phyloP scores from a whole-genome alignment of 1,140 invertebrate genomes.

The Leptonema lineaticorne region DNA sequence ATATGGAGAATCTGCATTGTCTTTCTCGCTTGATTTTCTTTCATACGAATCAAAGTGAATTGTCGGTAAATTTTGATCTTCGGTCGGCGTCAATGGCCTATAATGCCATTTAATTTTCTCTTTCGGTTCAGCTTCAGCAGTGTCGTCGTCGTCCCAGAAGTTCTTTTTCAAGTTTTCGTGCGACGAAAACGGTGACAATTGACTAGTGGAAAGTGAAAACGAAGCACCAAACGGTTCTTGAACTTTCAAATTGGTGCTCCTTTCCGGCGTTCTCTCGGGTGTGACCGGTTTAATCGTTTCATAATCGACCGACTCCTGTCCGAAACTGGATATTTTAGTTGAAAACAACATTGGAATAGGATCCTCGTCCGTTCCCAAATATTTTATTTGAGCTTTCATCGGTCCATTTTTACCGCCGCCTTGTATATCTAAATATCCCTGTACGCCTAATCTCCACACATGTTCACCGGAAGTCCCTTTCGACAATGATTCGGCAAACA shows the following conservation, averaged over 20 bases:
- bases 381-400: slow-evolving; percentile 49
- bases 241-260: slow-evolving; percentile 46
- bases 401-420: slow-evolving; percentile 50
- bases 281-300: slow-evolving; percentile 22
- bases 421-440: slow-evolving; percentile 52
- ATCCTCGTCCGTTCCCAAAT: slow-evolving; percentile 48
- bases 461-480: slow-evolving; percentile 42
- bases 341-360: slow-evolving; percentile 53
- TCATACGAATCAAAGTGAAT: slow-evolving; percentile 56
- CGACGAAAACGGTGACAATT: slow-evolving; percentile 13
- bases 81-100: slow-evolving; percentile 47
- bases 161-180: slow-evolving; percentile 32
- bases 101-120: slow-evolving; percentile 53
- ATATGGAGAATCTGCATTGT: slow-evolving; percentile 45
- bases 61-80: slow-evolving; percentile 45
- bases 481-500: slow-evolving; percentile 45
- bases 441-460: slow-evolving; percentile 50
- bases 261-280: slow-evolving; percentile 10
- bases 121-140: slow-evolving; percentile 40
- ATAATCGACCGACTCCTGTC: slow-evolving; percentile 53
- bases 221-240: slow-evolving; percentile 41
- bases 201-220: slow-evolving; percentile 44
- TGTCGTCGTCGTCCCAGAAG: slow-evolving; percentile 43
- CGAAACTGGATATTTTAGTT: slow-evolving; percentile 57
- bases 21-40: slow-evolving; percentile 42